phyloP scores from a whole-genome alignment of 2,888 invertebrate species.

The Ametastegia equiseti region DNA sequence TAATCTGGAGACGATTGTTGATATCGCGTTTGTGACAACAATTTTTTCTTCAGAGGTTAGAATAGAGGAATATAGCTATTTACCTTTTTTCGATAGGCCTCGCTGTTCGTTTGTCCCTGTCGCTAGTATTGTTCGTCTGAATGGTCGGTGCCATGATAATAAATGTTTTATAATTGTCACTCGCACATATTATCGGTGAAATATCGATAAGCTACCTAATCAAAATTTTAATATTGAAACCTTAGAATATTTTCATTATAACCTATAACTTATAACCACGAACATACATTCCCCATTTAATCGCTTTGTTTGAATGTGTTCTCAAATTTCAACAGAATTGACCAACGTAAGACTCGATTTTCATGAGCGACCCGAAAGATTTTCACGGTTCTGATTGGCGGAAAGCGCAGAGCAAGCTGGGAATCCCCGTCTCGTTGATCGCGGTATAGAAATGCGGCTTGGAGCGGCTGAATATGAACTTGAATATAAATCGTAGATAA shows the following conservation, averaged over 20 bases:
- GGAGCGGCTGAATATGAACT: not conserved
- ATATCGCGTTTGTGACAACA: not conserved
- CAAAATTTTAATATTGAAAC: not conserved
- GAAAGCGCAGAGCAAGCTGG: not conserved
- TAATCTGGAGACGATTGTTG: not conserved
- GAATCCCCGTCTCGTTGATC: not conserved
- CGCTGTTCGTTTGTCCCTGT: slow-evolving; percentile 81
- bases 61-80: slow-evolving; percentile 57
- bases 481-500: not conserved
- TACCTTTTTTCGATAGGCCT: slow-evolving; percentile 83
- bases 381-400: not conserved
- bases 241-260: slow-evolving; percentile 9
- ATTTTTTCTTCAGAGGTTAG: slow-evolving; percentile 53
- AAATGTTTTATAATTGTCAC: slow-evolving; percentile 13
- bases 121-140: slow-evolving; percentile 81
- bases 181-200: slow-evolving; percentile 18
- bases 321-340: not conserved
- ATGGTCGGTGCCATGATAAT: slow-evolving; percentile 85
- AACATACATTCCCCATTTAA: not conserved
- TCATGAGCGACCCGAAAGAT: not conserved
- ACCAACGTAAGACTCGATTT: not conserved
- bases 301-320: slow-evolving; percentile 12
- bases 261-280: slow-evolving; percentile 34
- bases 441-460: not conserved
- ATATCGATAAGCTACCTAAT: not conserved